A percentile compares a stretch with the other conserved stretches of the same genome.
phyloP scores from a whole-genome alignment of 2,888 invertebrate genomes.

The Hartigia nigra region DNA sequence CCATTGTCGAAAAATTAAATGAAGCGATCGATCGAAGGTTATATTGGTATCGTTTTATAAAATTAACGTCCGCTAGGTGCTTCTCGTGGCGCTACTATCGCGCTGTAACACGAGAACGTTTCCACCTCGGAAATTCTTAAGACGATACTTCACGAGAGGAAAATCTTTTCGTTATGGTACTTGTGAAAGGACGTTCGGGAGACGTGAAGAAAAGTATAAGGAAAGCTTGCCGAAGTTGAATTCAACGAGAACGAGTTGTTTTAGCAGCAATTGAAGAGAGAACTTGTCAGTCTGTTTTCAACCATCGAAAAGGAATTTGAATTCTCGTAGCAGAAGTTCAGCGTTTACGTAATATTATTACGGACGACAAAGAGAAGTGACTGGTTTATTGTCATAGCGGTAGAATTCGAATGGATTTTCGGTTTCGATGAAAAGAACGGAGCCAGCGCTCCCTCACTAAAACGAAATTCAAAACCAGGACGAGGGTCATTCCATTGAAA shows the following conservation, averaged over 20 bases:
- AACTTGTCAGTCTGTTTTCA: not conserved
- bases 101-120: not conserved
- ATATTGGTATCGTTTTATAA: not conserved
- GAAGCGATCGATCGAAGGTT: not conserved
- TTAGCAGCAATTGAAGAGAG: not conserved
- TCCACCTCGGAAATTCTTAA: not conserved
- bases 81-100: not conserved
- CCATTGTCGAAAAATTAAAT: not conserved
- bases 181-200: not conserved
- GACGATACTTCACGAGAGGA: not conserved
- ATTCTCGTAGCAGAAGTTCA: not conserved
- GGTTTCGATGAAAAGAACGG: constrained; percentile 1
- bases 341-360: not conserved
- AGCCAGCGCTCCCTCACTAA: constrained; percentile 3
- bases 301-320: not conserved
- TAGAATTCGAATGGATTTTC: not conserved
- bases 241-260: not conserved
- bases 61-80: not conserved
- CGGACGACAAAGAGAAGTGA: not conserved
- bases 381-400: not conserved
- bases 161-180: not conserved
- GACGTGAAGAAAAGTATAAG: not conserved
- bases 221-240: not conserved
- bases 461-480: not conserved
- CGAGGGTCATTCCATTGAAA: constrained; percentile 17